Evolutionary conservation across 2,888 invertebrate genomes (phyloP), one percentile per base, ranked within the genome.

Genomic region (Microdon myrmicae): DNA sequence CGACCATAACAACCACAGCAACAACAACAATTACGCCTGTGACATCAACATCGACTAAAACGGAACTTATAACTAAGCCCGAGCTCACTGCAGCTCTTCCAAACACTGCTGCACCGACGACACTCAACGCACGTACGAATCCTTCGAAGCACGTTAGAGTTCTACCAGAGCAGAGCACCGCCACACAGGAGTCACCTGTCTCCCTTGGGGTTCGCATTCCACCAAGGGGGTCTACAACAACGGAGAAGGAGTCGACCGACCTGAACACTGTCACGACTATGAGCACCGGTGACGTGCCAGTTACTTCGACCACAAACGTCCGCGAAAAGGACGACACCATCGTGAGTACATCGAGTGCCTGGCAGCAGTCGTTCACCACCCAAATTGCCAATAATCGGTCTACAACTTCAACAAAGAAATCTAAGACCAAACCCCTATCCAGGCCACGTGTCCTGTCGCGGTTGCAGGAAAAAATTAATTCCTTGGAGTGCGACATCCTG

Each of bases 401-500:
- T n/a, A 55, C 60, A 29, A 59, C 48, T 20, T 29, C 29, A 8
- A 35, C 43, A 20, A 55, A 67, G 45, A 43, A 55, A 44, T 55
- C 67, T 22, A 55, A 51, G 35, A 72, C 70, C 64, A 77, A 75
- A 70, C 78, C 75, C 66, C 75, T 77, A 69, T 74, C 71, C 60
- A 75, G 75, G 67, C 75, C 79, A 69, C 74, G 83, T 59, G 73
- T 83, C 70, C 81, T 83, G 58, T 81, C 82, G 70, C 81, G 83
- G 68, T 76, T 85, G 61, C 85, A 85, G 77, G 87, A 86, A 80
- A 84, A 85, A 75, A 81, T 86, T 71, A 85, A 83, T 74, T 83
- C 84, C 35, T 78, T 87, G 69, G 86, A 86, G 74, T 87, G 87
- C 71, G 87, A 87, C 76, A 81, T 87, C 70, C 85, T 86, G 68